Conservation (phyloP, 2,113 vertebrate genomes). For the Pantherophis guttatus region DNA sequence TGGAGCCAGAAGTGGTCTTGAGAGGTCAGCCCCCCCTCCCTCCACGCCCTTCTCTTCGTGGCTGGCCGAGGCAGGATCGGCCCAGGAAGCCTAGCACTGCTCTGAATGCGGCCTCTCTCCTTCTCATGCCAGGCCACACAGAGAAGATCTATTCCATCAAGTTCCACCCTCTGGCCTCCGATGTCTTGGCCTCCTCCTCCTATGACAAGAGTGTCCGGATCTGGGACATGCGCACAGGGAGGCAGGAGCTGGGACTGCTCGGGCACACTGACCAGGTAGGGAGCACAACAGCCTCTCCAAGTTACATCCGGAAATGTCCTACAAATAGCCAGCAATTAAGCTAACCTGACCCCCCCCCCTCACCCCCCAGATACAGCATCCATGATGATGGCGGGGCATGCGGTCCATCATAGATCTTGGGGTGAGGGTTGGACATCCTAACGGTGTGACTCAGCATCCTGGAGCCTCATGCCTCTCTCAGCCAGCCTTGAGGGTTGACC, state of each 20-base stretch:
- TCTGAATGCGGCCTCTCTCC: background rate
- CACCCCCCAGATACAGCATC: background rate
- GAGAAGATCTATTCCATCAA: conserved; percentile 95
- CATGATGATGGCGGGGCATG: background rate
- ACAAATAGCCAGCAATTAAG: fast-evolving
- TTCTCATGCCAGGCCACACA: conserved; percentile 77
- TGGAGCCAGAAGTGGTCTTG: conserved; percentile 77
- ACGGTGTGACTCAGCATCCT: fast-evolving
- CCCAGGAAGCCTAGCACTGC: background rate
- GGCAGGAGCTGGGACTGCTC: conserved; percentile 73
- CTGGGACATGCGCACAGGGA: conserved; percentile 77
- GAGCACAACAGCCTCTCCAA: background rate
- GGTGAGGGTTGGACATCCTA: background rate
- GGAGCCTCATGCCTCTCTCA: too few species aligned
- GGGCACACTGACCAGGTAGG: conserved; percentile 91
- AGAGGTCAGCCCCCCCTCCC: conserved; percentile 70
- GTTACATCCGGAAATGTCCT: background rate
- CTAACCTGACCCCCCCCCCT: background rate
- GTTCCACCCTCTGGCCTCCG: conserved; percentile 84
- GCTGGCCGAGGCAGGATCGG: background rate
- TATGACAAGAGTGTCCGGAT: conserved; percentile 87
- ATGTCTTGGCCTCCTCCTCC: conserved; percentile 89
- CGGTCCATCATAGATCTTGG: background rate
- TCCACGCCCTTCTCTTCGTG: background rate
- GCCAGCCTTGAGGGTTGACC: too few species aligned